Conservation (phyloP, 2,797 vertebrate genomes). For the Acanthurus lineatus region DNA sequence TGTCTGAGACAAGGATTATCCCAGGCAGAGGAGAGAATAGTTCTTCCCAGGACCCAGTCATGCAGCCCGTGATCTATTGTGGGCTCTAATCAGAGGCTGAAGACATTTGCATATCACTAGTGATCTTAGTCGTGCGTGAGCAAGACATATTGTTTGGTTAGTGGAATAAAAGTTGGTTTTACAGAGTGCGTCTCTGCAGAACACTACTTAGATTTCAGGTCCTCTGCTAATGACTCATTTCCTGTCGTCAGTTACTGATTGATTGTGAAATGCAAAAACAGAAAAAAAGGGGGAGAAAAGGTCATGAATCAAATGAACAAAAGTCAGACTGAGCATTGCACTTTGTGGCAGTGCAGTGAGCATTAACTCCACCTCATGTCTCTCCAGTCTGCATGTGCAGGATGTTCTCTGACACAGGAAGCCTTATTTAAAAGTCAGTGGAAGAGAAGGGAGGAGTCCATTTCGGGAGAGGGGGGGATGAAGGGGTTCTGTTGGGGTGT, state of each 20-base stretch:
- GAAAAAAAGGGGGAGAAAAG: slow-evolving; percentile 15
- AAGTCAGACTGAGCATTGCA: slow-evolving; percentile 32
- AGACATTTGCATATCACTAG: slow-evolving; percentile 69
- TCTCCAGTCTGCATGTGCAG: slow-evolving; percentile 53
- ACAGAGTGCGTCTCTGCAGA: slow-evolving; percentile 25
- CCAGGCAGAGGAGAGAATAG: slow-evolving; percentile 58
- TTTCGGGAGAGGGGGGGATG: slow-evolving; percentile 16
- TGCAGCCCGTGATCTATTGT: slow-evolving; percentile 69
- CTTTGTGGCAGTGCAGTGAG: slow-evolving; percentile 38
- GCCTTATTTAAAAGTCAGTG: slow-evolving; percentile 61
- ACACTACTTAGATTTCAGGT: slow-evolving; percentile 27
- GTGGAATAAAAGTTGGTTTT: no score
- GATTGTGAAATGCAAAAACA: slow-evolving; percentile 24
- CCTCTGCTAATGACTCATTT: slow-evolving; percentile 71
- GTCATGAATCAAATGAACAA: slow-evolving; percentile 33
- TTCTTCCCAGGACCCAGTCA: slow-evolving; percentile 59
- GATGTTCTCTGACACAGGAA: slow-evolving; percentile 74
- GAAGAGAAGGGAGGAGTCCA: slow-evolving; percentile 52
- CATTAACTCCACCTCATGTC: slow-evolving; percentile 21
- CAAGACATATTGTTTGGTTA: slow-evolving; percentile 19
- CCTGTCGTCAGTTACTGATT: slow-evolving; percentile 58
- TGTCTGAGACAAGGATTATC: slow-evolving; percentile 79
- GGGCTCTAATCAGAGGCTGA: slow-evolving; percentile 55
- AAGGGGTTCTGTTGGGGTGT: slow-evolving; percentile 48
- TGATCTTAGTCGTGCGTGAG: slow-evolving; percentile 47